Base-by-base conservation (phyloP, 2,888 invertebrate species). In the Dichetophora obliterata region DNA sequence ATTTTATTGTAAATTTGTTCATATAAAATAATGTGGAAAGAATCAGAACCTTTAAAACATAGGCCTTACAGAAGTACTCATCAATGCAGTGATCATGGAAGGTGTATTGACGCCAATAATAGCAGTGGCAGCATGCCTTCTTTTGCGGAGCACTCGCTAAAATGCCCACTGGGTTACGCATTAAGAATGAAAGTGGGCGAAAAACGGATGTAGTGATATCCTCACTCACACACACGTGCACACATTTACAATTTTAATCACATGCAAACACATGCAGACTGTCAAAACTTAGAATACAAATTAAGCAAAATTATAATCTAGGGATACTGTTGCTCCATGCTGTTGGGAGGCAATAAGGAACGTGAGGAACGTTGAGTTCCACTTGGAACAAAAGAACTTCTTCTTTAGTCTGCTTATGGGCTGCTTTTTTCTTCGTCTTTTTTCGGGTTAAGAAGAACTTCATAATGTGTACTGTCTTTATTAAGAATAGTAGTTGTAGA, bases 261-360 rank as follows among this genome's bases (percentile, higher is more conserved):
- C 11, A 66, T 19, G n/a, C 66, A 31, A 9, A 52, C 27, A 27
- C 31, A 69, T 14, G 22, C 72, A 69, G 24, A n/a, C 22, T 57
- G 61, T 61, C 37, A 61, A 73, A 73, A 61, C 50, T 52, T 24
- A 50, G 63, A 48, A 73, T 27, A 43, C 73, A 73, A 73, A 73
- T 73, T 73, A 65, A 73, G 73, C 50, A 63, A 73, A 73, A 73
- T 63, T 63, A 57, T 71, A 57, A 71, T 71, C 71, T 57, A 37
- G 57, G 22, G 37, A 37, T 34, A 48, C 50, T 19, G 50, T 19
- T 52, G 50, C 31, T 52, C 27, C 19, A 19, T 63, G 50, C 63
- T 61, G 65, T n/a, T n/a, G 9, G 11, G 27, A 65, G 19, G 65
- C 31, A 61, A 27, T 8, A 31, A 43, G 43, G 37, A 31, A 5